Base-by-base conservation (phyloP, 2,888 invertebrate species). In the Dasysyrphus tricinctus region DNA sequence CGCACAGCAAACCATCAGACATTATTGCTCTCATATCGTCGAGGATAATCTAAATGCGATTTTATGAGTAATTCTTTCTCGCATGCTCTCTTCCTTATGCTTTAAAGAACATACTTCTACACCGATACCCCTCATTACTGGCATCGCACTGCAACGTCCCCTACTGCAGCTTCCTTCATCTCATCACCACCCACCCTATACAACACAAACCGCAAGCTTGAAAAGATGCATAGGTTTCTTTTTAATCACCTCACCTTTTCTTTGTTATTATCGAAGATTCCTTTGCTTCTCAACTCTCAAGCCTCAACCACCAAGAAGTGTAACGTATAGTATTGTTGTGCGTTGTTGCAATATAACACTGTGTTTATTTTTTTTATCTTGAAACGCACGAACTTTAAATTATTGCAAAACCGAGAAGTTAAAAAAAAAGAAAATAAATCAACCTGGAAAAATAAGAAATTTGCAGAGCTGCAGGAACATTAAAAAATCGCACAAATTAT, bases 41-140 rank as follows among this genome's bases (percentile, higher is more conserved):
- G 59, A 49, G 74, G 78, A 81, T 85, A 81, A 85, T 81, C 85
- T 81, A 73, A 85, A 81, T 81, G 81, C 54, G 77, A 73, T 78
- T 78, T 81, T 70, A 78, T 78, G 61, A 54, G 74, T 74, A 74
- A 78, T 77, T 80, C 65, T 16, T 57, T 80, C 61, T 67, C 51
- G 77, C 39, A 65, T 47, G n/a, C 19, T 16, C 65, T 24, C 7
- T 59, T 56, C 3, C 47, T 14, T 75, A n/a, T n/a, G 11, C n/a
- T 73, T 37, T 54, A 37, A 44, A 32, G n/a, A 44, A 63, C 32
- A 63, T 11, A 47, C 19, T n/a, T 42, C 19, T n/a, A 54, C 6
- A 54, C 11, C 16, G 34, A 49, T 42, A 44, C 37, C 42, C 59
- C 32, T n/a, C 47, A 72, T 72, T 56, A 61, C n/a, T n/a, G 29